A percentile compares a stretch with the other conserved stretches of the same genome.
Conservation (phyloP, 2,113 vertebrate species). For the Candoia aspera region DNA sequence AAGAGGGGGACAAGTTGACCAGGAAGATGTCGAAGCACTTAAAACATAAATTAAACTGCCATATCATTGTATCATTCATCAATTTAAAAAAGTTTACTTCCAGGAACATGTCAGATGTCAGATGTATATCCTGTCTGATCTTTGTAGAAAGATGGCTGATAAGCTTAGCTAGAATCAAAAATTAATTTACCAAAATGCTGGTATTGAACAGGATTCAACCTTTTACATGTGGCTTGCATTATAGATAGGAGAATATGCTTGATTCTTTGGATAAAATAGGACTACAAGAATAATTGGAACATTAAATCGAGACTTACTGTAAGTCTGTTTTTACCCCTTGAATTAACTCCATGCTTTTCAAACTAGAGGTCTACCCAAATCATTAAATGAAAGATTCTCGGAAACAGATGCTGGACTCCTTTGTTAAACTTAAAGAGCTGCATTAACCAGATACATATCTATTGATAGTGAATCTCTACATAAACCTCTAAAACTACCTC, state of each 20-base stretch:
- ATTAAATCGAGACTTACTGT: conserved; percentile 21
- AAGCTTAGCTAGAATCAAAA: background rate
- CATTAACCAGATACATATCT: background rate
- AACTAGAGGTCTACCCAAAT: conserved; percentile 12
- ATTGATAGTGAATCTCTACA: background rate
- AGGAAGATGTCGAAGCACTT: background rate
- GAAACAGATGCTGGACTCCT: conserved; percentile 4
- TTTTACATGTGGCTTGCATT: conserved; percentile 7
- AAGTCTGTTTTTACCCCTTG: conserved; percentile 27
- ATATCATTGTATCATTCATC: background rate
- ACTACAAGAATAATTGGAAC: background rate
- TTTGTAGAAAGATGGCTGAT: background rate
- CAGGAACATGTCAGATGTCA: background rate
- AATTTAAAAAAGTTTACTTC: background rate
- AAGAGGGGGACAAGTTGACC: background rate
- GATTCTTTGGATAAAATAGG: conserved; percentile 10
- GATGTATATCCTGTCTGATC: background rate
- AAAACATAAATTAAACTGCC: background rate
- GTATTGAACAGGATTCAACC: background rate
- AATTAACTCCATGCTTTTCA: background rate
- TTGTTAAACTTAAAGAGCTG: conserved; percentile 1
- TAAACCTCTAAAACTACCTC: background rate
- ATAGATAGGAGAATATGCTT: background rate
- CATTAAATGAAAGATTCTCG: background rate
- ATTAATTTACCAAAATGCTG: background rate